phyloP scores from a whole-genome alignment of 2,113 vertebrate genomes.

The Larimichthys crocea region DNA sequence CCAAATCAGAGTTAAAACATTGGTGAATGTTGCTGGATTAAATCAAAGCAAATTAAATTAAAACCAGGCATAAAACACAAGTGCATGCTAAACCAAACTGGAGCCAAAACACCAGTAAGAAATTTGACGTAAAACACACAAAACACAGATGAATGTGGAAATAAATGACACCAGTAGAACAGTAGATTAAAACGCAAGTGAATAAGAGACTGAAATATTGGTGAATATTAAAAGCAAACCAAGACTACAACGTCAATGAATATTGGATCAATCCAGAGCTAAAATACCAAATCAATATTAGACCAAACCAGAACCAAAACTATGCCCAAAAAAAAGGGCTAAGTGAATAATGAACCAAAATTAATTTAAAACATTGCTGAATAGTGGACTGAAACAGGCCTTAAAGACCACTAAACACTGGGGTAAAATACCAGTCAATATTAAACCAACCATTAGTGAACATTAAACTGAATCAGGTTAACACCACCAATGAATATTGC shows the following conservation, averaged over 20 bases:
- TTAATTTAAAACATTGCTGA: too few species aligned
- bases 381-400: neutral
- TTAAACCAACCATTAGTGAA: too few species aligned
- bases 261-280: neutral
- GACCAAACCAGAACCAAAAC: neutral
- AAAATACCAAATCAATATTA: accelerated
- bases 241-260: neutral
- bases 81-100: neutral
- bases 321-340: neutral
- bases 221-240: neutral
- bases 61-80: neutral
- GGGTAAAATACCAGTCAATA: too few species aligned
- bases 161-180: neutral
- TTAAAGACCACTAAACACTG: too few species aligned
- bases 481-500: too few species aligned
- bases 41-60: neutral
- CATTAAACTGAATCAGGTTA: too few species aligned
- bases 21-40: neutral
- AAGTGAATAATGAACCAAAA: neutral
- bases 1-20: too few species aligned
- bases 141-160: too few species aligned
- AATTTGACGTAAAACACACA: too few species aligned
- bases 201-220: neutral
- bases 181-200: neutral
- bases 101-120: too few species aligned